phyloP scores from a whole-genome alignment of 2,888 invertebrate species.

The Caenorhabditis becei region DNA sequence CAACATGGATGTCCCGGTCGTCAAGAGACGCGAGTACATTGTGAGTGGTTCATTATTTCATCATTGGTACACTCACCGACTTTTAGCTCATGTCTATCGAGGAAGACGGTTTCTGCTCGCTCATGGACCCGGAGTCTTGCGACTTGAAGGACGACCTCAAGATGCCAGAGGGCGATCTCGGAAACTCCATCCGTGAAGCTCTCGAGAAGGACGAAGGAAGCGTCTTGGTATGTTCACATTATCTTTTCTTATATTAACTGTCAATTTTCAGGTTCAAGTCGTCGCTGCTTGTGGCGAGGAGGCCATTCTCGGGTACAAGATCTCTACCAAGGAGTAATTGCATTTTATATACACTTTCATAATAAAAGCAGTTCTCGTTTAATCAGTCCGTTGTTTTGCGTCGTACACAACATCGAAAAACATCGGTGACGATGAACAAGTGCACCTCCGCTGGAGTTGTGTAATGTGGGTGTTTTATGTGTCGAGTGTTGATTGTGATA shows the following conservation, averaged over 20 bases:
- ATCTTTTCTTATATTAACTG: not conserved
- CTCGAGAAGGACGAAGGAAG: constrained; percentile 83
- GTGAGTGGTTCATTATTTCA: constrained; percentile 80
- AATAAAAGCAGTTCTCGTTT: constrained; percentile 43
- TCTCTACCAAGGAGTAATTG: constrained; percentile 78
- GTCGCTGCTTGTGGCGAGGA: constrained; percentile 81
- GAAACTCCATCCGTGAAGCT: constrained; percentile 90
- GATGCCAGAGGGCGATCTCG: constrained; percentile 94
- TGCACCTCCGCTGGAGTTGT: constrained; percentile 41
- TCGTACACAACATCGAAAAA: constrained; percentile 43
- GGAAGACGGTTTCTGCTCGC: constrained; percentile 90
- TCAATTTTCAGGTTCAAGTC: constrained; percentile 71
- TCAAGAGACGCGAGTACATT: constrained; percentile 96
- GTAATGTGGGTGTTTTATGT: constrained; percentile 58
- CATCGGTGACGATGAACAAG: constrained; percentile 40
- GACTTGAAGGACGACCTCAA: constrained; percentile 88
- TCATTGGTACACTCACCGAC: not conserved
- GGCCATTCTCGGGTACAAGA: constrained; percentile 79
- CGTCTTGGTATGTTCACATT: constrained; percentile 63
- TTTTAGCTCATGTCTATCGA: constrained; percentile 89
- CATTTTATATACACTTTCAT: constrained; percentile 38
- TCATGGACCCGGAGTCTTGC: constrained; percentile 94
- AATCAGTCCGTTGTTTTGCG: constrained; percentile 4
- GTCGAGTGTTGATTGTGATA: constrained; percentile 57
- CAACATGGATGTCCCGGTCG: constrained; percentile 99